Base-by-base conservation (phyloP, 2,888 invertebrate species). In the Neelides folsomi region DNA sequence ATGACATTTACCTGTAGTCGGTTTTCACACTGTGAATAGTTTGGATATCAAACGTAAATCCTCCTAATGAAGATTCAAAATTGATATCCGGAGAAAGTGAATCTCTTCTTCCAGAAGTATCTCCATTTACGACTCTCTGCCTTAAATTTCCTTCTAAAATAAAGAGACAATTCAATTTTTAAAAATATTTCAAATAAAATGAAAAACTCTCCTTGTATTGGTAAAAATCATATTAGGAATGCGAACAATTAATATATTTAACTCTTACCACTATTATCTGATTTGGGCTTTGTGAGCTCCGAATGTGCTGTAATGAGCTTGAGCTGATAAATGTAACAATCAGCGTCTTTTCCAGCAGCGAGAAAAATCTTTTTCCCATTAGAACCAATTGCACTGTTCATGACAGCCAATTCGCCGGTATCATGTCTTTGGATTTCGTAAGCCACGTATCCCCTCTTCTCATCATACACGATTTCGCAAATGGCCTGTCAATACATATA, bases 261-360 rank as follows among this genome's bases (percentile, higher is more conserved):
- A 27, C 7, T 27, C 27, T 13, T 42, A 42, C 42, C 42, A 45
- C 5, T 18, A 15, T 47, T 16, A 37, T 47, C 45, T 19, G 45
- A 15, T 19, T n/a, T 10, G 4, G 9, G 27, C 27, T 18, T 15
- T 9, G 43, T 16, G 15, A 18, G 27, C n/a, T 51, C 42, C 13
- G 41, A 15, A 16, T 15, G 18, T 16, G 20, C 39, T 27, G 52
- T 47, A 13, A 44, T 50, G 7, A 66, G 51, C 57, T 66, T 66
- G 10, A 68, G 57, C 56, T 66, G 65, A 68, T 89, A 90, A 65
- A 89, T 73, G 69, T 88, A 87, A 68, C 87, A 89, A 67, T 89
- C 85, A 59, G 86, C 87, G 72, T 93, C 92, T 71, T 90, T 86
- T 0, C 94, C 94, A 8, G 89, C 89, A 1, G 86, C 85, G 47